Evolutionary conservation across 2,113 vertebrate genomes (phyloP).

Genomic region (Podarcis cretensis): DNA sequence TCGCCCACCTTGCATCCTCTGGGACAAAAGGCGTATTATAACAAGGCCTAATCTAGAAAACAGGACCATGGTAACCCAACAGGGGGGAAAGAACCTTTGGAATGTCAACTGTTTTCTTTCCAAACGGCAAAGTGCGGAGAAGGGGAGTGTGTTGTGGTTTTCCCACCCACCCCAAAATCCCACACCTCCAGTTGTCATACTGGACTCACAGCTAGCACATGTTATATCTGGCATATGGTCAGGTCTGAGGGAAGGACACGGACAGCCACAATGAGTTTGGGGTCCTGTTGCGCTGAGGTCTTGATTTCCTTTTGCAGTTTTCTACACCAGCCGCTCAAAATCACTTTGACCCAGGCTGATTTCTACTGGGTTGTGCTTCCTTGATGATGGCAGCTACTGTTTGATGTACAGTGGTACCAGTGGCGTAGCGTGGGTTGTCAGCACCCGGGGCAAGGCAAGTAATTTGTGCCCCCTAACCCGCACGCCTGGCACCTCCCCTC

Average conservation of each 20-base stretch:
- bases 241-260: not conserved
- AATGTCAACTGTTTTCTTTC: constrained; percentile 10
- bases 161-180: not conserved
- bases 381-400: not conserved
- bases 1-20: constrained; percentile 16
- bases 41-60: constrained; percentile 62
- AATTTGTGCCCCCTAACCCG: no score
- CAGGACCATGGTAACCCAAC: constrained; percentile 39
- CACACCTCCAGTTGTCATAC: not conserved
- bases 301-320: not conserved
- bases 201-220: not conserved
- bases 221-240: not conserved
- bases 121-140: not conserved
- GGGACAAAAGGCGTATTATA: constrained; percentile 53
- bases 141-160: not conserved
- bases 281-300: not conserved
- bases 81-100: constrained; percentile 35
- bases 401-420: no score
- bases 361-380: not conserved
- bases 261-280: not conserved
- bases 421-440: no score
- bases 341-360: not conserved
- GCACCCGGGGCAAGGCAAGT: no score
- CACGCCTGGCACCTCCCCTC: no score
- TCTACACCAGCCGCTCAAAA: not conserved